Evolutionary conservation across 2,888 invertebrate genomes (phyloP).

Genomic region (Tolmerus cingulatus): DNA sequence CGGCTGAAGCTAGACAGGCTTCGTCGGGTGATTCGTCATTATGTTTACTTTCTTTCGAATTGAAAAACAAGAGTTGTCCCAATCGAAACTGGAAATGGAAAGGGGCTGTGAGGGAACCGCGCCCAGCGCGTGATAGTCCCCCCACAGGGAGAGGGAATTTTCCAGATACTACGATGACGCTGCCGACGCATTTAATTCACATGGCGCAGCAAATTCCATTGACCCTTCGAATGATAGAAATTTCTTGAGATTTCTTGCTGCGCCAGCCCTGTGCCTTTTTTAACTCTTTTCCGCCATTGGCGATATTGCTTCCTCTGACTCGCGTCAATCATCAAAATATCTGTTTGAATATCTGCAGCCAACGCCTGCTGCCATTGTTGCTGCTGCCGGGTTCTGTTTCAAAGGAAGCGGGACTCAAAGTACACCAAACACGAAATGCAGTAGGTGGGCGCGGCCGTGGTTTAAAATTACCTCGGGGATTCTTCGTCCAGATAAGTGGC

Average conservation of each 20-base stretch:
- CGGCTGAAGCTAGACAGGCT: not conserved
- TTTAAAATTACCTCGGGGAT: conserved; percentile 10
- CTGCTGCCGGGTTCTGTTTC: not conserved
- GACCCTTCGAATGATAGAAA: not conserved
- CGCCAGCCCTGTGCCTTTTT: not conserved
- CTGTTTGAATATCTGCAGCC: not conserved
- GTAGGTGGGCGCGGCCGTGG: not conserved
- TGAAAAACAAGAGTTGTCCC: not conserved
- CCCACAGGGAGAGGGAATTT: not conserved
- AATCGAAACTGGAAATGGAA: not conserved
- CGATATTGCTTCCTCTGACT: not conserved
- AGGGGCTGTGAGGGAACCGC: not conserved
- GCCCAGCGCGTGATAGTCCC: not conserved
- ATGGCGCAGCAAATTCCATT: not conserved
- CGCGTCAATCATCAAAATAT: not conserved
- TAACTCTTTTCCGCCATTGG: not conserved
- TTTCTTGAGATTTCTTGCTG: not conserved
- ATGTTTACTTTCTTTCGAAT: conserved; percentile 24
- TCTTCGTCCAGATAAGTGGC: not conserved
- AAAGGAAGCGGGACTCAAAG: not conserved
- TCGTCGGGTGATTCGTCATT: not conserved
- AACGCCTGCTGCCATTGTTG: not conserved
- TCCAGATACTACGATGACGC: not conserved
- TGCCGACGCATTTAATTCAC: conserved; percentile 2
- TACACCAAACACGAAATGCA: not conserved